A percentile compares a stretch with the other conserved stretches of the same genome.
These are phyloP conservation scores for Drosophila fuyamai DNA, from an alignment of 1,140 invertebrate species.

Conservation along the genomic window DNA sequence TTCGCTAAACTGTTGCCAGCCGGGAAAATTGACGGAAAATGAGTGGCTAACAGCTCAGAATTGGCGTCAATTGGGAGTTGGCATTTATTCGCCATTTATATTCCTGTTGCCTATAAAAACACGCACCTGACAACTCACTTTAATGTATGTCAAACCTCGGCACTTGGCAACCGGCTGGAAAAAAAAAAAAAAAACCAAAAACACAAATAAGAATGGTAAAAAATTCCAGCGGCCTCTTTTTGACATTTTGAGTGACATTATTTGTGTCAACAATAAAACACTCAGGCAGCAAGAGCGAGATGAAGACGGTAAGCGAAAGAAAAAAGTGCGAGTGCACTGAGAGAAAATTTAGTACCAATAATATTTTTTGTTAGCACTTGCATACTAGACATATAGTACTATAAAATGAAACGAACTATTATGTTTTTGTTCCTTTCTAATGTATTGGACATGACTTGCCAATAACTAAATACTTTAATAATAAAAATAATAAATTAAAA, in stretches of 20 bases:
- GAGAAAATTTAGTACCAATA: constrained; percentile 4
- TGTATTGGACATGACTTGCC: too few relatives aligned
- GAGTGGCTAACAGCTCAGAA: constrained; percentile 10
- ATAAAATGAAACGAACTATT: too few relatives aligned
- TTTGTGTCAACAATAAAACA: constrained; percentile 82
- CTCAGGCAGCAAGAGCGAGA: constrained; percentile 55
- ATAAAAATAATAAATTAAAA: too few relatives aligned
- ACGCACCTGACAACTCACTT: constrained; percentile 77
- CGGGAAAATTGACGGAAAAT: constrained; percentile 38
- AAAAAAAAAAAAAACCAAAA: constrained; percentile 13
- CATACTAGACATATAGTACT: too few relatives aligned
- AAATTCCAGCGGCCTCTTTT: constrained; percentile 74
- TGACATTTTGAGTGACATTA: constrained; percentile 81
- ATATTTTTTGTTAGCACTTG: too few relatives aligned
- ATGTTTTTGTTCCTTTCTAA: too few relatives aligned
- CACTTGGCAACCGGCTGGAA: constrained; percentile 38
- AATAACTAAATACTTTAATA: too few relatives aligned
- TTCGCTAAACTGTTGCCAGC: constrained; percentile 39
- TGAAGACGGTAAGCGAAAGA: constrained; percentile 14
- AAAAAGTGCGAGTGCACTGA: constrained; percentile 25
- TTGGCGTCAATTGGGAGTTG: constrained; percentile 32
- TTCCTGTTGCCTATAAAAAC: constrained; percentile 43
- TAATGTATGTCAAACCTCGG: constrained; percentile 75
- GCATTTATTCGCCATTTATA: constrained; percentile 34
- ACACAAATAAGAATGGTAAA: constrained; percentile 13